A percentile compares a stretch with the other conserved stretches of the same genome.
phyloP scores from a whole-genome alignment of 2,113 vertebrate genomes.

The Symphodus melops region DNA sequence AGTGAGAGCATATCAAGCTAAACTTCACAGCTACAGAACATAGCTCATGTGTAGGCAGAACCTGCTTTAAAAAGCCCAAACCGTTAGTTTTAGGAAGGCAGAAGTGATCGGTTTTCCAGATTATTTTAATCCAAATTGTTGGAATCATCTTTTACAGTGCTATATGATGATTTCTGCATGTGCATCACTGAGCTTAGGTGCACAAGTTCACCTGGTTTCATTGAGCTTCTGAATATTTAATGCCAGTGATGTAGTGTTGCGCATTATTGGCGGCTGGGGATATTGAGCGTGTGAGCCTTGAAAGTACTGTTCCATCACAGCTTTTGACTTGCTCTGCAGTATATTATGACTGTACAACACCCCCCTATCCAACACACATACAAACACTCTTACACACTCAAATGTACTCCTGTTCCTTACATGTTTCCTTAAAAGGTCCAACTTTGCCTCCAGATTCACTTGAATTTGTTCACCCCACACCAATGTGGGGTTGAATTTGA shows the following conservation, averaged over 20 bases:
- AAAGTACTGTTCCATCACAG: slow-evolving; percentile 71
- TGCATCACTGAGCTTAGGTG: slow-evolving; percentile 36
- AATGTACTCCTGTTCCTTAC: background rate
- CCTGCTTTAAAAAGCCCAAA: background rate
- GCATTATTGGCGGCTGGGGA: slow-evolving; percentile 67
- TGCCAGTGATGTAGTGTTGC: slow-evolving; percentile 73
- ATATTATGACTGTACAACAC: slow-evolving; percentile 32
- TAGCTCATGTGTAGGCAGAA: background rate
- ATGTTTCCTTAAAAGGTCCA: slow-evolving; percentile 25
- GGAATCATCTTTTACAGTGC: background rate
- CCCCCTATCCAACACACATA: background rate
- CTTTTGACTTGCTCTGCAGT: slow-evolving; percentile 55
- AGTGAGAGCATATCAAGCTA: background rate
- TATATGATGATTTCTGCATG: slow-evolving; percentile 3
- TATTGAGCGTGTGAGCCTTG: slow-evolving; percentile 66
- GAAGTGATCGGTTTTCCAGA: background rate
- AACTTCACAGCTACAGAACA: background rate
- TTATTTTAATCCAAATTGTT: slow-evolving; percentile 4
- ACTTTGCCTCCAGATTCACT: slow-evolving; percentile 32
- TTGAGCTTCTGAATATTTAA: slow-evolving; percentile 75
- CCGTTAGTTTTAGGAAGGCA: background rate
- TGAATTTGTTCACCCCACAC: background rate
- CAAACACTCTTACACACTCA: slow-evolving; percentile 6
- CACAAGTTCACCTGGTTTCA: slow-evolving; percentile 70
- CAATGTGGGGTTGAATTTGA: slow-evolving; percentile 32